These are phyloP conservation scores for Oryzias celebensis DNA, from an alignment of 2,113 vertebrate genomes.

Conservation along the genomic window DNA sequence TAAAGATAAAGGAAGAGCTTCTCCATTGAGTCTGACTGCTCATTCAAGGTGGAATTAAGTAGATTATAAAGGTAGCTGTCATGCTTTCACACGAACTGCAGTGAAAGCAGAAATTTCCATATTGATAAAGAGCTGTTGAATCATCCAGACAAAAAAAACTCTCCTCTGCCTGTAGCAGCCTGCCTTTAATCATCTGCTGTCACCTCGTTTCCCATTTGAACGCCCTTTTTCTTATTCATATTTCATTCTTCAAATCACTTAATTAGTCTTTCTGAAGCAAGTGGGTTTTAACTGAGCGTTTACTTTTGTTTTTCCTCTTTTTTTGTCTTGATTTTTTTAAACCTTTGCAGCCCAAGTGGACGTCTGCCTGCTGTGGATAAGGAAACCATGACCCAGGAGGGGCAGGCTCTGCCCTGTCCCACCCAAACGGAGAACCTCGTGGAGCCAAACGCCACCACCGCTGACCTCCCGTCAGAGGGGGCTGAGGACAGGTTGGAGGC, in stretches of 20 bases:
- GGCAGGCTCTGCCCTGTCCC: constrained; percentile 73
- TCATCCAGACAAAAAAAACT: constrained; percentile 34
- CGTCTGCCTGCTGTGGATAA: constrained; percentile 32
- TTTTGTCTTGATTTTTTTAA: constrained; percentile 1
- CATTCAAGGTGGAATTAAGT: not conserved
- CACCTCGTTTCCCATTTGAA: constrained; percentile 11
- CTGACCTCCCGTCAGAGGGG: constrained; percentile 22
- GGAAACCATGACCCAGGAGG: constrained; percentile 81
- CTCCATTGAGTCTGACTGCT: not conserved
- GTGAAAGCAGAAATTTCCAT: constrained; percentile 23
- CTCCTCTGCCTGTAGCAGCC: constrained; percentile 22
- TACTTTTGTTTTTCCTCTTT: not conserved
- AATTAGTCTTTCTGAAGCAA: too few relatives aligned
- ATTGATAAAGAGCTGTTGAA: constrained; percentile 24
- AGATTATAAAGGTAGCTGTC: constrained; percentile 7
- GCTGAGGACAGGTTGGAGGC: constrained; percentile 25
- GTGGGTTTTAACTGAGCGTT: too few relatives aligned
- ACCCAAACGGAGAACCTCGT: constrained; percentile 59
- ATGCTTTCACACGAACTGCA: constrained; percentile 21
- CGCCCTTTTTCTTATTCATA: constrained; percentile 34
- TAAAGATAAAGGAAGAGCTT: not conserved
- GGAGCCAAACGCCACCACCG: constrained; percentile 32
- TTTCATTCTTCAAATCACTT: too few relatives aligned
- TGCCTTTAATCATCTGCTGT: constrained; percentile 22
- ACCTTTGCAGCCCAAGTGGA: constrained; percentile 27